Evolutionary conservation across 2,797 vertebrate genomes (phyloP), one percentile per base, ranked within the genome.

Genomic region (Argyrosomus regius): DNA sequence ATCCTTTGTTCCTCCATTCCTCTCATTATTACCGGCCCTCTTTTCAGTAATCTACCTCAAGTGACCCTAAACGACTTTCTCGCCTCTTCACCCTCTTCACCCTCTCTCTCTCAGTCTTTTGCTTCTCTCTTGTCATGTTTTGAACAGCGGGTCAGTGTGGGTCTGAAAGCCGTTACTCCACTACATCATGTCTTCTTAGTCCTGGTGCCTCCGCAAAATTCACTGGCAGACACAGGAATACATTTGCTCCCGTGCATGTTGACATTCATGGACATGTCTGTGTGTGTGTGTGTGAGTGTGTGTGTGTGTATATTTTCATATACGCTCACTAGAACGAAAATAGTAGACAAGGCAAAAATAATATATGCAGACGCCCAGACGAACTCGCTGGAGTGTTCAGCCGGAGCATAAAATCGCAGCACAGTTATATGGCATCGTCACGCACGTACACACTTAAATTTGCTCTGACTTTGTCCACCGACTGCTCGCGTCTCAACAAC

Each of bases 1-100:
- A 72, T 70, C 75, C 75, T 84, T 87, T 81, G 75, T 83, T 72
- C 83, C 72, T 74, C 81, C 17, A 46, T 81, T 85, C 73, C 65
- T 83, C 80, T 87, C 88, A 86, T 92, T 90, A 83, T 81, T 61
- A 46, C 66, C 48, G 0, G 68, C 60, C 35, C 75, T 58, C 76
- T 81, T 63, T 83, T 35, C 58, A 35, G 73, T 88, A 91, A 90
- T 93, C 84, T 74, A 75, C 75, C 80, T 88, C 85, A 76, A 90
- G 81, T 89, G 86, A 93, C 85, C 90, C 85, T 57, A 65, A 80
- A 88, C 57, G 74, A 82, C 83, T 87, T 84, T 75, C 75, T 87
- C 9, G 12, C 76, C 81, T 50, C 75, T 28, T 69, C 74, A 87
- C 46, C 71, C 57, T 60, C 72, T 57, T 35, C 26, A 28, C 28